Evolutionary conservation across 2,888 invertebrate genomes (phyloP).

Genomic region (Calliopum simillimum): DNA sequence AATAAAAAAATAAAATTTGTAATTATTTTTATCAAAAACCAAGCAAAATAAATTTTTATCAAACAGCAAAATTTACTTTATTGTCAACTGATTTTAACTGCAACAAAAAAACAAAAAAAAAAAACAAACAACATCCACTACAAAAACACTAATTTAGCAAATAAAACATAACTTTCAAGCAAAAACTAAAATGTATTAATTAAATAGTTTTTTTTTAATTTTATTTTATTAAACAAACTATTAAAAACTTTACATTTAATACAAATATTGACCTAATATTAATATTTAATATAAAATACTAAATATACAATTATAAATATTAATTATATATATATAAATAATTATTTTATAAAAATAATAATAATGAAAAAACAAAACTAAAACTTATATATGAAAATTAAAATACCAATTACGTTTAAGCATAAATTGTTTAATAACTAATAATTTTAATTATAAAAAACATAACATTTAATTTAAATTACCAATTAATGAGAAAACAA

Average conservation of each 20-base stretch:
- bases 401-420: conserved; percentile 9
- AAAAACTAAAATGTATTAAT: conserved; percentile 23
- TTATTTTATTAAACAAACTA: conserved; percentile 10
- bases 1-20: conserved; percentile 17
- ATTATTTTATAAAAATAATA: conserved; percentile 8
- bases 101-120: conserved; percentile 2
- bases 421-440: conserved; percentile 9
- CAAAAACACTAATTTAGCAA: not conserved
- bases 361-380: not conserved
- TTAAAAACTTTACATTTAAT: conserved; percentile 6
- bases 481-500: conserved; percentile 39
- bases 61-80: conserved; percentile 4
- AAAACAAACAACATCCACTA: not conserved
- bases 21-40: conserved; percentile 23
- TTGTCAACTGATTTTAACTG: conserved; percentile 10
- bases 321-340: conserved; percentile 10
- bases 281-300: not conserved
- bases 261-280: conserved; percentile 1
- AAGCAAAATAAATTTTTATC: not conserved
- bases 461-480: conserved; percentile 38
- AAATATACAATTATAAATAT: conserved; percentile 7
- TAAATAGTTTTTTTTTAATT: conserved; percentile 12
- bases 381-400: conserved; percentile 1
- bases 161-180: not conserved
- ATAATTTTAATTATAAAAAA: conserved; percentile 41